Base-by-base conservation (phyloP, 2,113 vertebrate species). In the Amblyornis subalaris region DNA sequence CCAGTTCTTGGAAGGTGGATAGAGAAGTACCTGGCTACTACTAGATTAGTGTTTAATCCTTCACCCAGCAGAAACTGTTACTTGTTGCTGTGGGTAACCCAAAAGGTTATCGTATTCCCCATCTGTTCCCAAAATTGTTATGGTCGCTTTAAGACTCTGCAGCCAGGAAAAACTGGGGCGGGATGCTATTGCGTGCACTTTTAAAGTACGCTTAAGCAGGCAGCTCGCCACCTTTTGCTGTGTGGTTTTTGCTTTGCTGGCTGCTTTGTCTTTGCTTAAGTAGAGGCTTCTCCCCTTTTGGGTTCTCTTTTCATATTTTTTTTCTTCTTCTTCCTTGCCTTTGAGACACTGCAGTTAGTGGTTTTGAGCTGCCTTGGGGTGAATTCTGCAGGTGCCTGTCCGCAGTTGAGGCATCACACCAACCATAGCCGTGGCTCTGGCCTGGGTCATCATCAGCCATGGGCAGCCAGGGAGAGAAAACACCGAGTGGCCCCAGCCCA, bases 361-460 rank as follows among this genome's bases (percentile, higher is more conserved):
- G 14, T 18, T 33, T 69, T 33, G 47, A 69, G 26, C 38, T 60
- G 45, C 36, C 72, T 44, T 23, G 36, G 45, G 36, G 33, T 6
- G 12, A 33, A 60, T 36, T 12, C 26, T 1, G 0, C 45, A 51
- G 72, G 22, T 44, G 26, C 14, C 18, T 4, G 4, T 15, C 72
- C 5, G 31, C 14, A 44, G 21, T 21, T 1, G 0, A 36, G 53
- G 53, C 11, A 31, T 12, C 0, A 0, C 0, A 0, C 31, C 0
- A 2, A 31, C 17, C 22, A 9, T 0, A 31, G 53, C 0, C 1
- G 31, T 9, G 16, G 45, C 18, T 26, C 26, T 18, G 61, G 17
- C 31, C 25, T 0, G 0, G 31, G 10, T 42, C 8, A 5, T 9
- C 22, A 16, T 21, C 36, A 50, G 31, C 44, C 16, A 10, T 2